Evolutionary conservation across 2,888 invertebrate species (phyloP), one percentile per base, ranked within the genome.

Genomic region (Apotomis turbidana): DNA sequence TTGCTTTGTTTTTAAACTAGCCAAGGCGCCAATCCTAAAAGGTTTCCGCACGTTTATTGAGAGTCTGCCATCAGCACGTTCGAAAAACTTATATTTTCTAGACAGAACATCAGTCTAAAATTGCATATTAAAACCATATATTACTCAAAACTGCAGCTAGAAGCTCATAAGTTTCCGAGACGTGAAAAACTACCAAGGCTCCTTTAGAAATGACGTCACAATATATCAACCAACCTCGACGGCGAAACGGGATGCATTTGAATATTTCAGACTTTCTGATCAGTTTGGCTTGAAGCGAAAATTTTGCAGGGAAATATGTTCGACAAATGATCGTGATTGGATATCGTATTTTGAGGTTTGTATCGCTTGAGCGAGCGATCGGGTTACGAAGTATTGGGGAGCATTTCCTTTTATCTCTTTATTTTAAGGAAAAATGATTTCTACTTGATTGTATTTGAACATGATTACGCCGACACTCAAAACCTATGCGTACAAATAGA

Each of bases 151-250:
- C 66, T 38, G 66, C 70, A 68, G 70, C 75, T 78, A 74, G 68
- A 64, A 62, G n/a, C 71, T 78, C 79, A 78, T 80, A 79, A 79
- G 73, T 79, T 77, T 70, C 41, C 70, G 62, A 61, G 79, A 80
- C 79, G 73, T 80, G 72, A 79, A 78, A 76, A 75, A 80, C 75
- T 73, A 72, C 64, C 70, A 60, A 63, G 75, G 68, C 71, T 71
- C 71, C 76, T 69, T 71, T 51, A 64, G 69, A 70, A 74, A 74
- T 77, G 76, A 80, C 80, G 76, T 78, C 75, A 76, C 71, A 74
- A 80, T 79, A 76, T 74, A 78, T 79, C 79, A 76, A 61, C 55
- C 55, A 63, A 49, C 68, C 71, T 51, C 70, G 74, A 58, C 66
- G 36, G 64, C 51, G n/a, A 58, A 59, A 27, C 62, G 63, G 51